These are phyloP conservation scores for Centropyge bicolor DNA, from an alignment of 2,797 vertebrate genomes.

Conservation along the genomic window DNA sequence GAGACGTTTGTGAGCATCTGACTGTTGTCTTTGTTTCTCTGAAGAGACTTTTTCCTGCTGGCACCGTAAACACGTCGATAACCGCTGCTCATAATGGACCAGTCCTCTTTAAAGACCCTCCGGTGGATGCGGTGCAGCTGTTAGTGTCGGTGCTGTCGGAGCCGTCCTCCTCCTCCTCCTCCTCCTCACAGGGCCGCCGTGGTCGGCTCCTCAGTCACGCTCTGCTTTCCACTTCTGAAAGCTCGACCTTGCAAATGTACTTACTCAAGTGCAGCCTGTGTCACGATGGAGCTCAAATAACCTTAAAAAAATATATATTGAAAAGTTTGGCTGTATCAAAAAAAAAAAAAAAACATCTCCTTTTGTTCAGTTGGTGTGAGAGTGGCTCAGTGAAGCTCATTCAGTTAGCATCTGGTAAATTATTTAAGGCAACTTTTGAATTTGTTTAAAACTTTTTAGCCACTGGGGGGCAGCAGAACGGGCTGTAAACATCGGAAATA, in stretches of 20 bases:
- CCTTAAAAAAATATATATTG: background rate
- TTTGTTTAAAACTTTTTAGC: background rate
- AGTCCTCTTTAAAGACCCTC: background rate
- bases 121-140: background rate
- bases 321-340: background rate
- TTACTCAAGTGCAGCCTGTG: background rate
- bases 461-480: too few relatives aligned
- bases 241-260: background rate
- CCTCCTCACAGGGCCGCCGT: constrained; percentile 36
- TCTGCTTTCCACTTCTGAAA: constrained; percentile 15
- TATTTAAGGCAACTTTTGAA: background rate
- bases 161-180: constrained; percentile 37
- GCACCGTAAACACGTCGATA: constrained; percentile 4
- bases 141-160: constrained; percentile 18
- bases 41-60: background rate
- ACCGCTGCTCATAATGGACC: constrained; percentile 11
- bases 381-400: background rate
- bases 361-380: background rate
- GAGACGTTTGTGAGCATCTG: background rate
- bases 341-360: background rate
- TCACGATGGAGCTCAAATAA: background rate
- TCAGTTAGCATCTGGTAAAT: background rate
- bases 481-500: too few relatives aligned
- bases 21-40: background rate
- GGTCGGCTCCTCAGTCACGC: constrained; percentile 24